phyloP scores from a whole-genome alignment of 2,888 invertebrate species.

The Congeria kusceri region DNA sequence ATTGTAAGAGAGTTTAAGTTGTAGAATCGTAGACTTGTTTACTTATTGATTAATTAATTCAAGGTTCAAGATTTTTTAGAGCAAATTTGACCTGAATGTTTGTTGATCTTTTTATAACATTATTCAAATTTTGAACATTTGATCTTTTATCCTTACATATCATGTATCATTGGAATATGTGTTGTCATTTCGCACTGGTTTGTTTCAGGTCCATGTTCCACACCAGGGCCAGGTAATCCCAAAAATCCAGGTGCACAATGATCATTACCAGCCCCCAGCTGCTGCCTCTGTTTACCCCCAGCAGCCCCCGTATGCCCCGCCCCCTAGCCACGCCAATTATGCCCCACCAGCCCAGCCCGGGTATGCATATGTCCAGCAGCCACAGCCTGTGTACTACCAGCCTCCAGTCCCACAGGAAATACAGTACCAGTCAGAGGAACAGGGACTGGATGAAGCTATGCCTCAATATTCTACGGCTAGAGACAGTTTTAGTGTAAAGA shows the following conservation, averaged over 20 bases:
- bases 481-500: constrained; percentile 23
- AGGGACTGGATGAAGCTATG: neutral
- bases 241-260: constrained; percentile 70
- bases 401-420: constrained; percentile 6
- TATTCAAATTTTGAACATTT: too few species aligned
- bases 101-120: too few species aligned
- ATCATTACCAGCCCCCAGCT: constrained; percentile 62
- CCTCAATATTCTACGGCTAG: neutral
- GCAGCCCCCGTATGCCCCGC: constrained; percentile 34
- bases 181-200: neutral
- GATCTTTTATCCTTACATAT: too few species aligned
- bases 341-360: constrained; percentile 24
- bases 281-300: constrained; percentile 1
- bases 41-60: too few species aligned
- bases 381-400: constrained; percentile 3
- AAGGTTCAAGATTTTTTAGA: too few species aligned
- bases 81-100: too few species aligned
- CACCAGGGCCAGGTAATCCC: constrained; percentile 39
- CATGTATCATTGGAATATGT: too few species aligned
- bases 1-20: neutral
- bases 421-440: constrained; percentile 2
- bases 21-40: too few species aligned
- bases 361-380: constrained; percentile 12
- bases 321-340: constrained; percentile 27
- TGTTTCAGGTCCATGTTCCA: neutral